phyloP scores from a whole-genome alignment of 2,113 vertebrate species.

The Ifrita kowaldi region DNA sequence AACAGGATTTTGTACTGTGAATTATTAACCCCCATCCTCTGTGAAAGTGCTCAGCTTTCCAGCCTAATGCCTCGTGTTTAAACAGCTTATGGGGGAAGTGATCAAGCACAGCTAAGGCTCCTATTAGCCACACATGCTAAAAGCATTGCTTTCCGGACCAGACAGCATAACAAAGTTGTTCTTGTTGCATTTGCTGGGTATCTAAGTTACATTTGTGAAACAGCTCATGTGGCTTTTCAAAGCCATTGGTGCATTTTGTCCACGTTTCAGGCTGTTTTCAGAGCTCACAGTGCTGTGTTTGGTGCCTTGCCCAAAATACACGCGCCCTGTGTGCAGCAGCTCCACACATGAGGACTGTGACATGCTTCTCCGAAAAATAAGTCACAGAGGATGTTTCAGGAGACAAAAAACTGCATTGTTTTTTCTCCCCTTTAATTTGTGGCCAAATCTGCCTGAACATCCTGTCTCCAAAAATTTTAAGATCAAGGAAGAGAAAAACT shows the following conservation, averaged over 20 bases:
- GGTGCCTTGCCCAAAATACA: neutral
- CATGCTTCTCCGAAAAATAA: neutral
- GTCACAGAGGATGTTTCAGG: neutral
- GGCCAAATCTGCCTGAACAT: neutral
- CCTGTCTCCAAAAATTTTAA: neutral
- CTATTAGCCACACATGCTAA: neutral
- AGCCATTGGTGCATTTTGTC: neutral
- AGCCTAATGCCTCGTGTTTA: neutral
- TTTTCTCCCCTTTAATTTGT: neutral
- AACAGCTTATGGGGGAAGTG: slow-evolving; percentile 10
- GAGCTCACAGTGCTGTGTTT: neutral
- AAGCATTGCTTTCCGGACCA: neutral
- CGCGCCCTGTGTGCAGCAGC: neutral
- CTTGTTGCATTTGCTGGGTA: neutral
- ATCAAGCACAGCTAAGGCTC: neutral
- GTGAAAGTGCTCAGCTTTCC: neutral
- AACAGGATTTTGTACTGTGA: neutral
- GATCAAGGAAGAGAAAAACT: neutral
- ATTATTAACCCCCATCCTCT: neutral
- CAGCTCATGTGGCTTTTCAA: neutral
- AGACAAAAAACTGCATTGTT: neutral
- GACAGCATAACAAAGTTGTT: neutral
- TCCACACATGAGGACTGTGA: neutral
- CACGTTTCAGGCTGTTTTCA: neutral
- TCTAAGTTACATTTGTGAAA: neutral